Base-by-base conservation (phyloP, 2,797 vertebrate genomes). In the Xenops minutus region DNA sequence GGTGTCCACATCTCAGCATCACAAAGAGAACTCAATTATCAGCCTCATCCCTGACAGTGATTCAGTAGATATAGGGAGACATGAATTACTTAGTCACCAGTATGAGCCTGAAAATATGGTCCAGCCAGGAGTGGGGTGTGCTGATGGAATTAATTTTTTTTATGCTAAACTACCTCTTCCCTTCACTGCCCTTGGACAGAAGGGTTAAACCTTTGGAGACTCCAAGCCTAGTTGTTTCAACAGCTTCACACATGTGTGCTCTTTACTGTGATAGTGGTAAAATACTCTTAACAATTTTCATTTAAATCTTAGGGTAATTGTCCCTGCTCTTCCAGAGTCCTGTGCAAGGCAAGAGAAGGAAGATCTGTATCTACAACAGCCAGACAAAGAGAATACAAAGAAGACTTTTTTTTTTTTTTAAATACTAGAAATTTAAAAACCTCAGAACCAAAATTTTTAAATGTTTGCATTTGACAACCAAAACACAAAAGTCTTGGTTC, bases 21-120 rank as follows among this genome's bases (percentile, higher is more conserved):
- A 78, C 69, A 80, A 91, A 85, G 54, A 91, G 72, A 95, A 89
- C 61, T 30, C 84, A 92, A 55, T 96, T 88, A 95, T 32, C 46
- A 16, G 63, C 41, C 52, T 88, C 49, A 52, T 56, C 54, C 63
- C 30, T 86, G 89, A 43, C 44, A 76, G 49, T 39, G 62, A 69
- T 52, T 67, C 64, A 69, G 36, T 23, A 56, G 78, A 22, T 12
- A 51, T 2, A 14, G 34, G 4, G 10, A 89, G 6, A 76, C 20
- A 32, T 1, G 1, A 79, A 81, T 81, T 44, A 43, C 32, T 51
- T 4, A 21, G 15, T 51, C 52, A 54, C 41, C 10, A 66, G 49
- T 32, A 37, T 69, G 69, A 67, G 36, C 34, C 30, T 73, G 52
- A 39, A 85, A 82, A 16, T 49, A 17, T 4, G 14, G 55, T 32